phyloP scores from a whole-genome alignment of 2,797 vertebrate species.

The Crypturellus tataupa region DNA sequence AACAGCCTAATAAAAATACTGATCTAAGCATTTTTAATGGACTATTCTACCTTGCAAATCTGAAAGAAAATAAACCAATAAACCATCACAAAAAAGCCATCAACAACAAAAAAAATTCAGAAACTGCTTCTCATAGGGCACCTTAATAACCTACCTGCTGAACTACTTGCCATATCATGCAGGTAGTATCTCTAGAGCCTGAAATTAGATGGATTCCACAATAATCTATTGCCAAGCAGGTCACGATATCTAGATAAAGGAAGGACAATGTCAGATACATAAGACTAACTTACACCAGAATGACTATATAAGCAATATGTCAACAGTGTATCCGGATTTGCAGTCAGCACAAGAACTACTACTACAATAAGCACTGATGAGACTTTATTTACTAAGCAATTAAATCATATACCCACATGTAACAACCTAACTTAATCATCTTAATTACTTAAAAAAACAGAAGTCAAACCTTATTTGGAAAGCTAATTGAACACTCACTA shows the following conservation, averaged over 20 bases:
- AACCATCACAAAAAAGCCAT: background rate
- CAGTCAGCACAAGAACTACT: background rate
- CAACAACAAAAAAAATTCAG: background rate
- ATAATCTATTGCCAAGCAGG: conserved; percentile 93
- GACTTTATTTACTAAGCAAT: background rate
- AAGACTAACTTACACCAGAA: background rate
- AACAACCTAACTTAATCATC: background rate
- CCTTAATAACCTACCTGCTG: conserved; percentile 87
- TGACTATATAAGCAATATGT: background rate
- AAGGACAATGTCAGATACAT: background rate
- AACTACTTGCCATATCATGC: conserved; percentile 96
- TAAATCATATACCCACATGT: background rate
- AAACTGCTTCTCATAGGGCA: background rate
- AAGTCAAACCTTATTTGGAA: background rate
- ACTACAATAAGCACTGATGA: background rate
- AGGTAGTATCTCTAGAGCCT: conserved; percentile 94
- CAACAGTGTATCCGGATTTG: background rate
- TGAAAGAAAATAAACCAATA: background rate
- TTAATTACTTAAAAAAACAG: background rate
- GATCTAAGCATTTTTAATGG: background rate
- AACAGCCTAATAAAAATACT: background rate
- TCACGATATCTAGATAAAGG: conserved; percentile 88
- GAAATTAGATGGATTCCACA: conserved; percentile 96
- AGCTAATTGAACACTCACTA: background rate
- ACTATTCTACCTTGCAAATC: background rate